Conservation (phyloP, 1,140 invertebrate genomes). For the Megathymus violae region DNA sequence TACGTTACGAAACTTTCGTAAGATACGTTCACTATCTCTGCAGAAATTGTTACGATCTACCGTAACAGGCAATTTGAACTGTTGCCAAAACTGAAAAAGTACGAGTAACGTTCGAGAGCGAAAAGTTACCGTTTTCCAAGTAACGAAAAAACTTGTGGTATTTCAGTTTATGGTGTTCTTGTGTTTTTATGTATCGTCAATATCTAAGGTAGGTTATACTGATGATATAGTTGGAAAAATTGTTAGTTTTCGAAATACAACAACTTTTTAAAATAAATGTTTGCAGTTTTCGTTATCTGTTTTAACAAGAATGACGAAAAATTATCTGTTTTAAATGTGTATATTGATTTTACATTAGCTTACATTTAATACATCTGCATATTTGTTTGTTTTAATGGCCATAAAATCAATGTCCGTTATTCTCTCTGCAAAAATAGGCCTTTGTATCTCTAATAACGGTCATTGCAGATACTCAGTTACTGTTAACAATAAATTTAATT, state of each 20-base stretch:
- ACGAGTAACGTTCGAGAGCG: not conserved
- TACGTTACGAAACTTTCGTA: conserved; percentile 26
- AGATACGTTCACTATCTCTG: conserved; percentile 4
- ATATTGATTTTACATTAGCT: no score
- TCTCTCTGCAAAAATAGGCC: not conserved
- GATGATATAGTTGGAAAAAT: no score
- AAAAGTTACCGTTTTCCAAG: not conserved
- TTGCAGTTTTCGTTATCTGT: no score
- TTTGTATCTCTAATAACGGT: not conserved
- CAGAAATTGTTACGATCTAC: not conserved
- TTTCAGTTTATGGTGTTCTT: not conserved
- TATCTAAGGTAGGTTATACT: no score
- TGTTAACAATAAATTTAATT: conserved; percentile 30
- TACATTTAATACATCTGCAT: no score
- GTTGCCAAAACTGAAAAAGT: conserved; percentile 13
- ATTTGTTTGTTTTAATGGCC: no score
- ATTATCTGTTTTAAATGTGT: no score
- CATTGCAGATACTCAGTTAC: conserved; percentile 12
- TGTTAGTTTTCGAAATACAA: no score
- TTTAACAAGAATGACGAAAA: no score
- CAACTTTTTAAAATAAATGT: no score
- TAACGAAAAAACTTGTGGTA: not conserved
- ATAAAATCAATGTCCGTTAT: not conserved
- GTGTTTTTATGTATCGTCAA: not conserved
- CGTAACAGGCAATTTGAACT: conserved; percentile 7